Conservation (phyloP, 2,797 vertebrate genomes). For the Oceanodroma leucorhoa region DNA sequence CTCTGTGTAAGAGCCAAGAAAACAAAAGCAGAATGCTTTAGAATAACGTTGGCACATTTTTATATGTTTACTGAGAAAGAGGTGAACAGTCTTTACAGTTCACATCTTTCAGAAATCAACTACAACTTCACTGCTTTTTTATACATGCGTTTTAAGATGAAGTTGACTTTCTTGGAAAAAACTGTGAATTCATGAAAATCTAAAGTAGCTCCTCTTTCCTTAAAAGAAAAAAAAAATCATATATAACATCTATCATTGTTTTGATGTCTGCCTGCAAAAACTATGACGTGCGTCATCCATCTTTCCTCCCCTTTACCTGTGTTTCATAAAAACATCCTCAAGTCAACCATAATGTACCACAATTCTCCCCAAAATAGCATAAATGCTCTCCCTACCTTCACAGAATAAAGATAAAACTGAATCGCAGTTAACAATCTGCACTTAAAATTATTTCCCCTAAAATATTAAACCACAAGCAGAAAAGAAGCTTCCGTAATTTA, state of each 20-base stretch:
- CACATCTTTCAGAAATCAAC: background rate
- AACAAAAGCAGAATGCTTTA: background rate
- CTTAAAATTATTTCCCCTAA: background rate
- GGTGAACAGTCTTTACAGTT: background rate
- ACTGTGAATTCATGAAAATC: background rate
- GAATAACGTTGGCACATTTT: background rate
- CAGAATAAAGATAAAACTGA: background rate
- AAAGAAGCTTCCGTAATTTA: background rate
- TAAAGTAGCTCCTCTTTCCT: background rate
- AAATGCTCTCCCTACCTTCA: background rate
- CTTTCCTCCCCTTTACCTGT: background rate
- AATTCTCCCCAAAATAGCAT: background rate
- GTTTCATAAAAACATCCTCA: background rate
- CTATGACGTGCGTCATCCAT: background rate
- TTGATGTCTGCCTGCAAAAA: background rate
- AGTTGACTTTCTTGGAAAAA: background rate
- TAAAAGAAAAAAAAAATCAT: background rate
- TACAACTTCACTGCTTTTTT: background rate
- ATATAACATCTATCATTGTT: background rate
- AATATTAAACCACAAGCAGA: background rate
- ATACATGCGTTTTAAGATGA: background rate
- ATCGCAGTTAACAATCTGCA: background rate
- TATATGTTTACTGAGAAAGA: background rate
- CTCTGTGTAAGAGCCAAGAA: background rate
- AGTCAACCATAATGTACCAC: background rate